Percentiles rank a stretch among this genome's conserved stretches.
phyloP scores from a whole-genome alignment of 2,797 vertebrate species.

The Lepus oiostolus region DNA sequence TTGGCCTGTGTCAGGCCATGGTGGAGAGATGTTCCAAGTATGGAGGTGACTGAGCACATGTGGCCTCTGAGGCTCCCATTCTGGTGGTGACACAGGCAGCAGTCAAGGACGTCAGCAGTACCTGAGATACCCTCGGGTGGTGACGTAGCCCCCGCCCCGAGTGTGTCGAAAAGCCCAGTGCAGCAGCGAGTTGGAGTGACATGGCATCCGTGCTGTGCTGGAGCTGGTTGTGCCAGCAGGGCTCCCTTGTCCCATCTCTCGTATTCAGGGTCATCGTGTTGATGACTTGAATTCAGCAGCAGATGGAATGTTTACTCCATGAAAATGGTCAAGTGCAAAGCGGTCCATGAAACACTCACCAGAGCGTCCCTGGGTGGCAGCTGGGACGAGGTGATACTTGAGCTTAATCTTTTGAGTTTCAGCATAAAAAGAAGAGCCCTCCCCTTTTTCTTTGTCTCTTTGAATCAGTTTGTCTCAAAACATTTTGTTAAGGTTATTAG shows the following conservation, averaged over 20 bases:
- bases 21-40: background rate
- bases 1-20: rapidly evolving
- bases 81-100: rapidly evolving
- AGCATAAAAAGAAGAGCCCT: background rate
- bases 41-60: rapidly evolving
- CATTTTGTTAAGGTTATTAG: background rate
- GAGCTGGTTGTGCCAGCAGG: background rate
- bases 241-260: too few relatives aligned
- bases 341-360: background rate
- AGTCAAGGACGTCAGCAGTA: background rate
- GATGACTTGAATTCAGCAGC: background rate
- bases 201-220: rapidly evolving
- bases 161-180: background rate
- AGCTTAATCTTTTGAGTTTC: background rate
- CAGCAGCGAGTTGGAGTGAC: background rate
- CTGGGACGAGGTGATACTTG: background rate
- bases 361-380: background rate
- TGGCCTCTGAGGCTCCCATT: background rate
- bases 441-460: background rate
- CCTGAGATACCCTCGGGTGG: background rate
- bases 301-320: background rate
- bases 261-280: background rate
- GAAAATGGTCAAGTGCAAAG: background rate
- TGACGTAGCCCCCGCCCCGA: background rate
- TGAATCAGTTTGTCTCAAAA: background rate